These are phyloP conservation scores for Phania funesta DNA, from an alignment of 2,888 invertebrate genomes.

Conservation along the genomic window DNA sequence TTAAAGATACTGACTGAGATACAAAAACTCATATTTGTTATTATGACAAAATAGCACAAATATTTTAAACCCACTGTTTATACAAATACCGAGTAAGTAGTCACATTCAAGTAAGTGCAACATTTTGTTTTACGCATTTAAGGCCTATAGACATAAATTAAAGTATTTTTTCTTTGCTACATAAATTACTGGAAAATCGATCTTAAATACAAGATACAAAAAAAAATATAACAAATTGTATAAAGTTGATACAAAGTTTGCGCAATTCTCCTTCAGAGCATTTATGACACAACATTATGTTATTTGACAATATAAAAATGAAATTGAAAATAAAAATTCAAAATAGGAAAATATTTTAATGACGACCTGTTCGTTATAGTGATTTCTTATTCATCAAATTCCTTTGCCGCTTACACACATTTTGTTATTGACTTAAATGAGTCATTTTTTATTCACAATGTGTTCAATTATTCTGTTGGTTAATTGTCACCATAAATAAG, in stretches of 20 bases:
- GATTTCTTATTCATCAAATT: no score
- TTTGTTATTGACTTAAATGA: no score
- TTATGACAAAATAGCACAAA: slow-evolving; percentile 51
- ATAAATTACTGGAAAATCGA: slow-evolving; percentile 27
- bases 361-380: neutral
- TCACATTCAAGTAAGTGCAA: neutral
- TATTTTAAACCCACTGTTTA: slow-evolving; percentile 48
- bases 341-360: neutral
- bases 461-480: no score
- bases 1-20: slow-evolving; percentile 4
- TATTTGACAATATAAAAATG: neutral
- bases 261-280: slow-evolving; percentile 25
- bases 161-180: slow-evolving; percentile 21
- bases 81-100: neutral
- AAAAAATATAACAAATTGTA: slow-evolving; percentile 21
- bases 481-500: no score
- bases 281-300: slow-evolving; percentile 17
- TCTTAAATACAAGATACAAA: neutral
- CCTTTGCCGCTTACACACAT: no score
- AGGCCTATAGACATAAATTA: slow-evolving; percentile 33
- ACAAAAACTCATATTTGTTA: slow-evolving; percentile 22
- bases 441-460: no score
- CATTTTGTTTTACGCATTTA: slow-evolving; percentile 26
- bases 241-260: slow-evolving; percentile 32
- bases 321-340: neutral